phyloP scores from a whole-genome alignment of 1,140 invertebrate species.

The Philopotamus ludificatus region DNA sequence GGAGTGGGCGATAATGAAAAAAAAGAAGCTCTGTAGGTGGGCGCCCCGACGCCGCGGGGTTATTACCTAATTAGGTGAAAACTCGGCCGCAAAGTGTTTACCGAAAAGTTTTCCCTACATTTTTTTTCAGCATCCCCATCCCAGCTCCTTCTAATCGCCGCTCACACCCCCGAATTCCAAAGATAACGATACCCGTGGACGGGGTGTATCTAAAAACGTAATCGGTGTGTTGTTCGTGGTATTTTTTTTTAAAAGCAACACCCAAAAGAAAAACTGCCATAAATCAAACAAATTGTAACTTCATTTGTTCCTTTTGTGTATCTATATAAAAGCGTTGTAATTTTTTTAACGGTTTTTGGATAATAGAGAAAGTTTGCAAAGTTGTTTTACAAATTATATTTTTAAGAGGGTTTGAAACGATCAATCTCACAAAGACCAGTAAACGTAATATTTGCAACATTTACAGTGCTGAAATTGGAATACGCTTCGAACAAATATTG shows the following conservation, averaged over 20 bases:
- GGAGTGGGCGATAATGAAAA: slow-evolving; percentile 35
- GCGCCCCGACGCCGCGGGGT: slow-evolving; percentile 23
- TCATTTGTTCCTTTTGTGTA: neutral
- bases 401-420: too few species aligned
- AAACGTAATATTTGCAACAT: too few species aligned
- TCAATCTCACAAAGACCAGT: too few species aligned
- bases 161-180: neutral
- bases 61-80: slow-evolving; percentile 39
- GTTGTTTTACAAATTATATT: too few species aligned
- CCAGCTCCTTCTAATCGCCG: neutral
- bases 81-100: slow-evolving; percentile 35
- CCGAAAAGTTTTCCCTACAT: slow-evolving; percentile 30
- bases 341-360: too few species aligned
- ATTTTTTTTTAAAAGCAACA: too few species aligned
- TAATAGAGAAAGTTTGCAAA: too few species aligned
- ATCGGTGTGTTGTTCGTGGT: slow-evolving; percentile 10
- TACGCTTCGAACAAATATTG: too few species aligned
- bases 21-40: slow-evolving; percentile 23
- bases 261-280: slow-evolving; percentile 19
- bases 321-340: too few species aligned
- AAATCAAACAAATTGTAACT: slow-evolving; percentile 24
- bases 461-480: too few species aligned
- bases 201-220: slow-evolving; percentile 10
- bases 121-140: slow-evolving; percentile 15
- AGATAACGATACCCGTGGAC: neutral